Conservation (phyloP, 1,140 invertebrate genomes). For the Pseudomyrmex gracilis region DNA sequence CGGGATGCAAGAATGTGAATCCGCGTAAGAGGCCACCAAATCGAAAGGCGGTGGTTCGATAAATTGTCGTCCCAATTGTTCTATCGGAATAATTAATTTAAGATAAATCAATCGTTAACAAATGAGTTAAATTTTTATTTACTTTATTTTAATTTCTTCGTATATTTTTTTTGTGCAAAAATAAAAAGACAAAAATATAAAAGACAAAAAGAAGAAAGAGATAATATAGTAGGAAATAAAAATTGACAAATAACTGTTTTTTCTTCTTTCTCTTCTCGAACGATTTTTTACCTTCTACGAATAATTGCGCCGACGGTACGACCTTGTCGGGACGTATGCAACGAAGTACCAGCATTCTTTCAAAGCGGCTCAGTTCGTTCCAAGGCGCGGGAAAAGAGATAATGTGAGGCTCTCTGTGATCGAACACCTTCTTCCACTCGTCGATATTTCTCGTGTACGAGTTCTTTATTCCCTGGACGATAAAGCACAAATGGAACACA, state of each 20-base stretch:
- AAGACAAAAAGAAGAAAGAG: neutral
- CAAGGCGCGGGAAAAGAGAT: conserved; percentile 90
- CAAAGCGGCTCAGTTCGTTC: conserved; percentile 89
- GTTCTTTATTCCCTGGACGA: conserved; percentile 87
- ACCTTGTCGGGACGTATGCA: conserved; percentile 96
- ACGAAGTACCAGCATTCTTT: conserved; percentile 92
- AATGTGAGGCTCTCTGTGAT: conserved; percentile 90
- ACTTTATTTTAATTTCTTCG: too few relatives aligned
- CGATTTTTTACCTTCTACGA: conserved; percentile 88
- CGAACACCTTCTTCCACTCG: conserved; percentile 92
- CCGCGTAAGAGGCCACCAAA: conserved; percentile 92
- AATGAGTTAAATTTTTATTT: neutral
- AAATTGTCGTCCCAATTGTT: conserved; percentile 89
- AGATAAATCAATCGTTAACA: neutral
- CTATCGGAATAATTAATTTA: conserved; percentile 71
- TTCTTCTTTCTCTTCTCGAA: neutral
- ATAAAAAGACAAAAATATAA: neutral
- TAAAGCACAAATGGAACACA: neutral
- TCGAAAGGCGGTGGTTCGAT: conserved; percentile 96
- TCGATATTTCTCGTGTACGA: conserved; percentile 87
- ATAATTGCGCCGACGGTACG: conserved; percentile 92
- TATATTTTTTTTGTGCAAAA: too few relatives aligned
- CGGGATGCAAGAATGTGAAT: conserved; percentile 94
- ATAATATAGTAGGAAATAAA: too few relatives aligned
- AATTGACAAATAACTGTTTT: too few relatives aligned